Conservation (phyloP, 1,140 invertebrate genomes). For the Drosophila teissieri region DNA sequence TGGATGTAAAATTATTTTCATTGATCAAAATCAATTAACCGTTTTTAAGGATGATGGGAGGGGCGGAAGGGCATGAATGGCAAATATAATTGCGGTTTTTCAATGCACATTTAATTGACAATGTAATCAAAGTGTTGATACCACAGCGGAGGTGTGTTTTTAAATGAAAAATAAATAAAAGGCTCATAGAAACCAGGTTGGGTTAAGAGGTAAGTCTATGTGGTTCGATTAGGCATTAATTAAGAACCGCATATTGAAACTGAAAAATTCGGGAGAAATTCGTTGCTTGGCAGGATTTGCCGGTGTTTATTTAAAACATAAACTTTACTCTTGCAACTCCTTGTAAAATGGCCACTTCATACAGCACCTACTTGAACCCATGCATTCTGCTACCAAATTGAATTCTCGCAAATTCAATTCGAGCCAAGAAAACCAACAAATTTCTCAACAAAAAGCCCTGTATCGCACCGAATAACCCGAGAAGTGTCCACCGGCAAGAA, state of each 20-base stretch:
- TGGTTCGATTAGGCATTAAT: background rate
- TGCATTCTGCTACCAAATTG: constrained; percentile 39
- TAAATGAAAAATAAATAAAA: constrained; percentile 8
- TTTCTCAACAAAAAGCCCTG: constrained; percentile 26
- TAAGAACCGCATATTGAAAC: no score
- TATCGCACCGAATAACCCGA: constrained; percentile 11
- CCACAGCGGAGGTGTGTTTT: constrained; percentile 12
- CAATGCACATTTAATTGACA: constrained; percentile 45
- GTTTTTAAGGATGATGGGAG: constrained; percentile 49
- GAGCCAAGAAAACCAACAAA: constrained; percentile 39
- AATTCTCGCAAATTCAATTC: constrained; percentile 48
- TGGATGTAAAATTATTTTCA: constrained; percentile 39
- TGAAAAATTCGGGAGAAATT: no score
- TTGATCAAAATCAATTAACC: constrained; percentile 66
- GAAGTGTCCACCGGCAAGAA: constrained; percentile 36
- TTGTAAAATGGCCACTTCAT: constrained; percentile 34
- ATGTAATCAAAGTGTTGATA: constrained; percentile 40
- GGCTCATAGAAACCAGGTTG: background rate
- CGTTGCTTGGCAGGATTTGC: no score
- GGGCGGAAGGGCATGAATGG: constrained; percentile 13
- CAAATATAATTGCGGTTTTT: constrained; percentile 42
- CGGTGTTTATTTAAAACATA: no score
- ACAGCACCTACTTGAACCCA: constrained; percentile 33
- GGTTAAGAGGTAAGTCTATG: no score
- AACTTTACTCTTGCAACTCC: background rate